These are phyloP conservation scores for Dryadula phaetusa DNA, from an alignment of 2,888 invertebrate species.

Conservation along the genomic window DNA sequence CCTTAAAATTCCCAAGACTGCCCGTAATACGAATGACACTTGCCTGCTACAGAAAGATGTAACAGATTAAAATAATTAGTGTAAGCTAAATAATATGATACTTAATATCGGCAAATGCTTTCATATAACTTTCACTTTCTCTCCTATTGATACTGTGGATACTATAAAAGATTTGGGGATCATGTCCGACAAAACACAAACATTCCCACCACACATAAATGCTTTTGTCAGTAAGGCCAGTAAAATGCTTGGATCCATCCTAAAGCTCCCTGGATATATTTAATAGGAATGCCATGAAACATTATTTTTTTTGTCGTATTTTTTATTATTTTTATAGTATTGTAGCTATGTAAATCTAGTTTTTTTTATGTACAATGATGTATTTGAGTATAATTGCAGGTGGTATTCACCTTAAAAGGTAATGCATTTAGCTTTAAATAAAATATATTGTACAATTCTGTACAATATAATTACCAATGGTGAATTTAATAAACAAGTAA, in stretches of 20 bases:
- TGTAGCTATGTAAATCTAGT: no score
- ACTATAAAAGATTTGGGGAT: background rate
- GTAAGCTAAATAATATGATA: background rate
- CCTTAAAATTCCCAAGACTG: background rate
- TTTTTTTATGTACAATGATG: no score
- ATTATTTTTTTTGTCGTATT: no score
- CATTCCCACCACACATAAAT: background rate
- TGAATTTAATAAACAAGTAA: no score
- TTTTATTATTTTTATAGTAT: no score
- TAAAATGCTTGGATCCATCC: conserved; percentile 23
- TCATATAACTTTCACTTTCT: background rate
- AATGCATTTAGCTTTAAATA: no score
- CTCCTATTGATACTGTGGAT: background rate
- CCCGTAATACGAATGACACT: background rate
- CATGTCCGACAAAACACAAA: background rate
- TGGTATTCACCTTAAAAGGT: no score
- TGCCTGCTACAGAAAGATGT: background rate
- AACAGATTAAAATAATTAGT: background rate
- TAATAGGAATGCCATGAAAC: no score
- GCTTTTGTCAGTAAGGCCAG: background rate
- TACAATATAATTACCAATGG: no score
- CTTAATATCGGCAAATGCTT: background rate
- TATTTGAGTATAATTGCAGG: no score
- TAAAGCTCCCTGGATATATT: no score
- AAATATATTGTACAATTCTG: no score